These are phyloP conservation scores for Chlorops oryzae DNA, from an alignment of 1,140 invertebrate species.

Conservation along the genomic window DNA sequence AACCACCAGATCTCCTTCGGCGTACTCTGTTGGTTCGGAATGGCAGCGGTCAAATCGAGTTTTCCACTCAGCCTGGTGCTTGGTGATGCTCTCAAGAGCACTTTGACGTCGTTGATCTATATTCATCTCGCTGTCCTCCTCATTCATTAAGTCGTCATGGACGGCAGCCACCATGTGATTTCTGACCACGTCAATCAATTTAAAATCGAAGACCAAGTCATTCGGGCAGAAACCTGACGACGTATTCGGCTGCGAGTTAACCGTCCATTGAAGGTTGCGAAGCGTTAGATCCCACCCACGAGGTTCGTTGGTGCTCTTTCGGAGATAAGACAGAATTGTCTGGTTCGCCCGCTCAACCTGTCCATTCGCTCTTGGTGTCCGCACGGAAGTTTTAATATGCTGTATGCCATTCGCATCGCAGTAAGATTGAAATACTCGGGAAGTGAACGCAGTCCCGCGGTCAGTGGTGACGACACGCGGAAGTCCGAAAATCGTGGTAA, in stretches of 20 bases:
- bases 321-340: conserved; percentile 13
- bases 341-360: conserved; percentile 32
- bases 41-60: no score
- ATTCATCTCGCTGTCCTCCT: no score
- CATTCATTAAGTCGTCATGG: no score
- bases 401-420: conserved; percentile 10
- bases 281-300: conserved; percentile 23
- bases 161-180: conserved; percentile 11
- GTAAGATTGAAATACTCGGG: conserved; percentile 7
- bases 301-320: conserved; percentile 7
- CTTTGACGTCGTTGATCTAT: no score
- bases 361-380: conserved; percentile 19
- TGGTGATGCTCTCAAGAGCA: no score
- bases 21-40: no score
- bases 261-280: conserved; percentile 20
- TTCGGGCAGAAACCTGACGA: conserved; percentile 22
- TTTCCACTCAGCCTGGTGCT: no score
- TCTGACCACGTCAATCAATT: conserved; percentile 1
- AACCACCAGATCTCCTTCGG: no score
- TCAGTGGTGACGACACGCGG: conserved; percentile 24
- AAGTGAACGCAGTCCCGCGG: conserved; percentile 16
- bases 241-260: conserved; percentile 27
- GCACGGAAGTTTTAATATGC: conserved; percentile 13
- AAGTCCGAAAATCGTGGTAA: conserved; percentile 16
- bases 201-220: conserved; percentile 21